Evolutionary conservation across 2,888 invertebrate species (phyloP).

Genomic region (Flexamia atlantica): DNA sequence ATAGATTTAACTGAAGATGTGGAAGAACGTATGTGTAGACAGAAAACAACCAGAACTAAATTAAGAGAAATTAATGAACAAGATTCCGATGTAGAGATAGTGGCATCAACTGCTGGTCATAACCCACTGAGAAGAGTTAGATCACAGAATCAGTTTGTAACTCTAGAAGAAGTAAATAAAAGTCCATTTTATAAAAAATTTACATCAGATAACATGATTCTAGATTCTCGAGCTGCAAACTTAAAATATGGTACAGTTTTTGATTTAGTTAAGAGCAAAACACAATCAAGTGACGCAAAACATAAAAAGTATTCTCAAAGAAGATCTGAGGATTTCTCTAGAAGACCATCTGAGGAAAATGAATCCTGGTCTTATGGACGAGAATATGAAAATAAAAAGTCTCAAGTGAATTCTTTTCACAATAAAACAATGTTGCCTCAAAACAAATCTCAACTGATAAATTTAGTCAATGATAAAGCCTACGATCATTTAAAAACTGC

Average conservation of each 20-base stretch:
- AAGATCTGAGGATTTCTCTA: not conserved
- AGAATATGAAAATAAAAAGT: not conserved
- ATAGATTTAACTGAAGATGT: not conserved
- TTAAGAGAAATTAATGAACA: not conserved
- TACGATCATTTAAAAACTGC: not conserved
- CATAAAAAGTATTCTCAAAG: not conserved
- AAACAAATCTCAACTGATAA: not conserved
- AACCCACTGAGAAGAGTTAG: not conserved
- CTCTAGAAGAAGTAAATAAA: not conserved
- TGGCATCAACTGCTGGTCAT: not conserved
- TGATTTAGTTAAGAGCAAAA: not conserved
- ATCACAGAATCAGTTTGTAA: not conserved
- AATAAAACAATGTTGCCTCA: not conserved
- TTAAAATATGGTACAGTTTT: not conserved
- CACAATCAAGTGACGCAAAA: not conserved
- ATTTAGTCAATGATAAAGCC: not conserved
- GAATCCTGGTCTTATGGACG: not conserved
- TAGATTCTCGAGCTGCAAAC: not conserved
- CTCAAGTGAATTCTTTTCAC: conserved; percentile 70
- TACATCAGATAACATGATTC: not conserved
- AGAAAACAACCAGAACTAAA: not conserved
- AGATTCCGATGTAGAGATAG: conserved; percentile 11
- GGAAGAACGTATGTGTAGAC: not conserved
- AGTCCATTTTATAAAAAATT: conserved; percentile 15
- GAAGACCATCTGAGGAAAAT: not conserved